These are phyloP conservation scores for Micrasema minimum DNA, from an alignment of 1,140 invertebrate species.

Conservation along the genomic window DNA sequence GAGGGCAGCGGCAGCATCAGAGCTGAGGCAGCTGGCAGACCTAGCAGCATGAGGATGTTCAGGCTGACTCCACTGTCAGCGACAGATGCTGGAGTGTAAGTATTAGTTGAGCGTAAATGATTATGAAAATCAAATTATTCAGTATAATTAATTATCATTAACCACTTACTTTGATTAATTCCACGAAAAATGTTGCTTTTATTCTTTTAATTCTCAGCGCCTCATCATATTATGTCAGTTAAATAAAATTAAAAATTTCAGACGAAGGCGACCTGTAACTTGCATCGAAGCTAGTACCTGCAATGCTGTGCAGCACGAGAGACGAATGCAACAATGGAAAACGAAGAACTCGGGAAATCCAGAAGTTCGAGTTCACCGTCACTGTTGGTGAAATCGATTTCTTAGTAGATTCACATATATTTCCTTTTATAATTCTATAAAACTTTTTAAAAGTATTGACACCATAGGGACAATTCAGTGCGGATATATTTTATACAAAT, in stretches of 20 bases:
- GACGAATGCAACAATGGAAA: conserved; percentile 58
- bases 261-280: conserved; percentile 59
- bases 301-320: conserved; percentile 64
- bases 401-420: background rate
- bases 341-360: conserved; percentile 43
- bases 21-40: conserved; percentile 52
- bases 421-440: no score
- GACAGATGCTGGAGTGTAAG: conserved; percentile 4
- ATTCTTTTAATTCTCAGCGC: no score
- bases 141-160: no score
- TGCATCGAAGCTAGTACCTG: conserved; percentile 64
- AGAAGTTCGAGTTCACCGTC: conserved; percentile 1
- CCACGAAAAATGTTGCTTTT: no score
- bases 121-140: no score
- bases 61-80: conserved; percentile 56
- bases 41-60: conserved; percentile 58
- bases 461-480: no score
- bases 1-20: conserved; percentile 55
- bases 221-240: no score
- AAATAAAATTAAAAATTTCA: no score
- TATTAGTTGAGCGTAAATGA: no score
- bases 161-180: no score
- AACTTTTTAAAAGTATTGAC: no score
- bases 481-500: no score
- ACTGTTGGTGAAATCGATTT: conserved; percentile 19